Conservation (phyloP, 1,140 invertebrate species). For the Hyposmocoma kahamanoa region DNA sequence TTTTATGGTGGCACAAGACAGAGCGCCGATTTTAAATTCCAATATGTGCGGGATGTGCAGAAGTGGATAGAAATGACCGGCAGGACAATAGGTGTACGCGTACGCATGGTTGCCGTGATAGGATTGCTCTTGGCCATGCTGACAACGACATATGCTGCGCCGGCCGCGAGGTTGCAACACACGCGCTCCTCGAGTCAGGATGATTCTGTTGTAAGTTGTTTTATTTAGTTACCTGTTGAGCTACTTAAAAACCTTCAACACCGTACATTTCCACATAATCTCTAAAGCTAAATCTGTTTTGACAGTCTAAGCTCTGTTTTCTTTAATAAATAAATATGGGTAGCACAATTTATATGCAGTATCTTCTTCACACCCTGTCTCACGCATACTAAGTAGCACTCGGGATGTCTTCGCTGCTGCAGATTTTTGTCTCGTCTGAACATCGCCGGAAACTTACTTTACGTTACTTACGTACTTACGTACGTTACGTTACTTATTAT, state of each 20-base stretch:
- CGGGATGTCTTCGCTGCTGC: conserved; percentile 33
- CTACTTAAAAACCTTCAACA: background rate
- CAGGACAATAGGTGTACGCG: conserved; percentile 52
- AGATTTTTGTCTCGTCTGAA: conserved; percentile 49
- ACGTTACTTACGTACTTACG: too few species aligned
- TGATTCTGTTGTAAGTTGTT: conserved; percentile 50
- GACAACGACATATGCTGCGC: conserved; percentile 40
- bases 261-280: background rate
- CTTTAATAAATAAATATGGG: background rate
- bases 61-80: conserved; percentile 35
- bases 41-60: conserved; percentile 36
- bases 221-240: background rate
- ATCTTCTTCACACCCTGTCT: conserved; percentile 12
- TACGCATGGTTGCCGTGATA: conserved; percentile 33
- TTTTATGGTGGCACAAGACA: conserved; percentile 46
- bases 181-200: conserved; percentile 39
- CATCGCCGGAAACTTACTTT: conserved; percentile 50
- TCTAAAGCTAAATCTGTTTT: background rate
- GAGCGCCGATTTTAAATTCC: conserved; percentile 57
- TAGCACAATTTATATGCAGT: conserved; percentile 15
- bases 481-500: too few species aligned
- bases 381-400: conserved; percentile 43
- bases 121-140: conserved; percentile 42
- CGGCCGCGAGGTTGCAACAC: conserved; percentile 25
- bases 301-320: background rate